phyloP scores from a whole-genome alignment of 2,113 vertebrate genomes.

The Axis porcinus region DNA sequence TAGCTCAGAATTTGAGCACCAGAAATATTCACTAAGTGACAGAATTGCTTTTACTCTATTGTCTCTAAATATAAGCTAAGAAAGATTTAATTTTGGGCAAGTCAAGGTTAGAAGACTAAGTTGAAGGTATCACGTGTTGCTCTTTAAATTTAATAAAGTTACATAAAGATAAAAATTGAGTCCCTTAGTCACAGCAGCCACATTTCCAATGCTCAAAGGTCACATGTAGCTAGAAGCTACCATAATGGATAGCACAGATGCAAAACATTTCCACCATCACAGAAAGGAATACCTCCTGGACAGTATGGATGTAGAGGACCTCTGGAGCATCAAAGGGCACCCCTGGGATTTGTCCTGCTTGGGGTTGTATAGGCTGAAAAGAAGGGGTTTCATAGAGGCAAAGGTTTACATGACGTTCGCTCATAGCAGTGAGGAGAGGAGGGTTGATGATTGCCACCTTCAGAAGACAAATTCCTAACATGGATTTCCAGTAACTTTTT shows the following conservation, averaged over 20 bases:
- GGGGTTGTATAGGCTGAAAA: neutral
- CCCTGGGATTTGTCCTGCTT: neutral
- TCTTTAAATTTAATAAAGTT: constrained; percentile 19
- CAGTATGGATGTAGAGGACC: neutral
- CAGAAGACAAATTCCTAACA: neutral
- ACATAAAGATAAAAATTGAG: neutral
- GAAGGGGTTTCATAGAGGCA: neutral
- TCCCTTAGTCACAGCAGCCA: neutral
- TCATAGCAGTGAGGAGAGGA: neutral
- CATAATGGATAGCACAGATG: neutral
- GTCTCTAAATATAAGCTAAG: neutral
- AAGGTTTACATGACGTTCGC: neutral
- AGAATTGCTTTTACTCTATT: neutral
- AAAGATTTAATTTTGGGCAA: neutral
- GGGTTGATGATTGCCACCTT: neutral
- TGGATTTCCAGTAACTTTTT: neutral
- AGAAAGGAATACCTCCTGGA: neutral
- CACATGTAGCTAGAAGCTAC: neutral
- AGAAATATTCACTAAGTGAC: neutral
- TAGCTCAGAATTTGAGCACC: neutral
- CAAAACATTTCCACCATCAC: neutral
- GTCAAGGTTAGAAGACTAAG: neutral
- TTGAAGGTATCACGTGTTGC: neutral
- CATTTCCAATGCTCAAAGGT: neutral
- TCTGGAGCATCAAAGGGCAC: neutral